Evolutionary conservation across 2,113 vertebrate genomes (phyloP), one percentile per base, ranked within the genome.

Genomic region (Hippocampus mohnikei): DNA sequence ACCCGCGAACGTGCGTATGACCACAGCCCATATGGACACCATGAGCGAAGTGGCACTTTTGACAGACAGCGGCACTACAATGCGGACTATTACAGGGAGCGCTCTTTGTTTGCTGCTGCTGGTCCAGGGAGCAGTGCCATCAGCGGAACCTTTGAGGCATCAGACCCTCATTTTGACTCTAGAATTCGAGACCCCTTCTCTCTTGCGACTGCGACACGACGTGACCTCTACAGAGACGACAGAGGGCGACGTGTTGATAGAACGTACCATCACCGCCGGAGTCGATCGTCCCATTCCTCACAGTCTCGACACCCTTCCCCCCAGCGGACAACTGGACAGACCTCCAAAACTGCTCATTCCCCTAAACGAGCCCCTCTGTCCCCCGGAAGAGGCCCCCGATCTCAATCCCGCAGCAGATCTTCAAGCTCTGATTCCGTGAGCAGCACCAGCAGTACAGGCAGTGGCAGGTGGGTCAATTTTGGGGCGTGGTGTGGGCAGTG

Each of bases 21-120:
- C 90, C 96, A 96, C 94, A 98, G 95, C 96, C 96, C 96, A 84
- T 99, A 98, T 89, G 95, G 96, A 96, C 97, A 99, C 92, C 96
- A 99, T 85, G 97, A 99, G 80, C 95, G 97, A 85, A 93, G 95
- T 82, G 94, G 94, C 89, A 87, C 93, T 82, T 98, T 99, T 85
- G 97, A 99, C 91, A 92, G 97, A 81, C 95, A 95, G 50, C 93
- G 97, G 85, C 96, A 98, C 94, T 99, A 99, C 87, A 97, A 96
- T 85, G 92, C 96, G 74, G 97, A 99, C 90, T 99, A 98, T 93
- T 99, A 98, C 91, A 93, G 96, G 88, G 96, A 98, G 81, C 95
- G 97, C 83, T 92, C 97, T 82, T 92, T 99, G 91, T 92, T 91
- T 83, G 87, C 90, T 37, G 81, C 91, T 42, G 81, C 92, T 60